These are phyloP conservation scores for Agrochola lota DNA, from an alignment of 2,888 invertebrate species.

Conservation along the genomic window DNA sequence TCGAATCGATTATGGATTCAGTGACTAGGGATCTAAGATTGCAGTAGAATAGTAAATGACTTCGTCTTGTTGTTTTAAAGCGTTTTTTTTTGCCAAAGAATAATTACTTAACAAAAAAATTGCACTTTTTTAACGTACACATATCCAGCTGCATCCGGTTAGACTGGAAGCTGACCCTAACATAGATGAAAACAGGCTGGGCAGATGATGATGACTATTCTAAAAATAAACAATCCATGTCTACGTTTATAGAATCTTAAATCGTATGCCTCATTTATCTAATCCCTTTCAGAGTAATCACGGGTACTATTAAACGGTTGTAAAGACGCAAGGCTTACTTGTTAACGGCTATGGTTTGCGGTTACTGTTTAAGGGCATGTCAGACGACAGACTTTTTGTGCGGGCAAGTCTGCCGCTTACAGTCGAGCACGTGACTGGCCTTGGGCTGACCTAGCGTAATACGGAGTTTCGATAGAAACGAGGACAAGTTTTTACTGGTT, in stretches of 20 bases:
- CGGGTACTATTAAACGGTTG: conserved; percentile 26
- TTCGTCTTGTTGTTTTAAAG: background rate
- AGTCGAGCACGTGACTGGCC: no score
- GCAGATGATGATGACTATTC: background rate
- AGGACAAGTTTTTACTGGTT: no score
- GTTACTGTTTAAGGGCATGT: background rate
- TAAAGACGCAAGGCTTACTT: conserved; percentile 31
- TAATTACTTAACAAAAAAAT: no score
- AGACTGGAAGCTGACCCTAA: background rate
- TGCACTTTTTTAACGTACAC: background rate
- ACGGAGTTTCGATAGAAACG: no score
- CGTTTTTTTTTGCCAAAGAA: background rate
- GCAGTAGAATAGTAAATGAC: background rate
- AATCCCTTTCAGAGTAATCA: conserved; percentile 39
- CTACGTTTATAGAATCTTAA: background rate
- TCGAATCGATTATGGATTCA: background rate
- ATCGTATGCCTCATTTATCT: background rate
- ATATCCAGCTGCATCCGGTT: background rate
- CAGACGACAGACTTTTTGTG: conserved; percentile 17
- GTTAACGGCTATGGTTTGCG: conserved; percentile 26
- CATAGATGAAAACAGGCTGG: background rate
- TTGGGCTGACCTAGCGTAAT: no score
- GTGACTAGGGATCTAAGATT: background rate
- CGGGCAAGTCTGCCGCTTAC: background rate
- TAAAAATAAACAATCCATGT: conserved; percentile 11